These are phyloP conservation scores for Tragelaphus strepsiceros DNA, from an alignment of 2,113 vertebrate species.

Conservation along the genomic window DNA sequence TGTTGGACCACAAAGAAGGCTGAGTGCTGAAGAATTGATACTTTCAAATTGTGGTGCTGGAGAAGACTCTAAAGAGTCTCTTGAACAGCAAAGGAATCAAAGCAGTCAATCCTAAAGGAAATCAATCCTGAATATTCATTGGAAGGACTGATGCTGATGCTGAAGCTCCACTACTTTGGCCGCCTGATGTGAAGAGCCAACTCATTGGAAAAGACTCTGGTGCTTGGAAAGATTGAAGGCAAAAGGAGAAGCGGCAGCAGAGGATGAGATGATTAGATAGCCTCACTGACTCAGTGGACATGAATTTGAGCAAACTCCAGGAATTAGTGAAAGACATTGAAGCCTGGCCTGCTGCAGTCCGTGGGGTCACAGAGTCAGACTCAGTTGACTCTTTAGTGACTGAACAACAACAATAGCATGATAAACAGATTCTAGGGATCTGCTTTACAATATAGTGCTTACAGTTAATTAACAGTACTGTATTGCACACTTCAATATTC, in stretches of 20 bases:
- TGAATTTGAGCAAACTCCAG: background rate
- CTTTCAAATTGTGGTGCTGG: background rate
- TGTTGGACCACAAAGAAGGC: background rate
- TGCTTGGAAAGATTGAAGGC: background rate
- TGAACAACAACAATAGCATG: background rate
- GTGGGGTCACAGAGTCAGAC: background rate
- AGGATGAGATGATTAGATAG: background rate
- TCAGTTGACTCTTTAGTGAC: background rate
- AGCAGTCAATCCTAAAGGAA: background rate
- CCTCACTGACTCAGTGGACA: background rate
- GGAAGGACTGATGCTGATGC: background rate
- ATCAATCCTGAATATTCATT: background rate
- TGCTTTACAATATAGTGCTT: background rate
- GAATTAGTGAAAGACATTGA: background rate
- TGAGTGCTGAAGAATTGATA: background rate
- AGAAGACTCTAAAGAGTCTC: background rate
- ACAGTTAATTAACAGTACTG: background rate
- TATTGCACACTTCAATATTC: background rate
- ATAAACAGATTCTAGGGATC: background rate
- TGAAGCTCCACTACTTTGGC: background rate
- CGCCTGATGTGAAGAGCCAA: accelerated
- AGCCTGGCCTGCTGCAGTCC: background rate
- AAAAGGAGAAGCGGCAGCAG: background rate
- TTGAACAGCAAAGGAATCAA: background rate
- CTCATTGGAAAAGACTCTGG: background rate